These are phyloP conservation scores for Acomys russatus DNA, from an alignment of 2,797 vertebrate genomes.

Conservation along the genomic window DNA sequence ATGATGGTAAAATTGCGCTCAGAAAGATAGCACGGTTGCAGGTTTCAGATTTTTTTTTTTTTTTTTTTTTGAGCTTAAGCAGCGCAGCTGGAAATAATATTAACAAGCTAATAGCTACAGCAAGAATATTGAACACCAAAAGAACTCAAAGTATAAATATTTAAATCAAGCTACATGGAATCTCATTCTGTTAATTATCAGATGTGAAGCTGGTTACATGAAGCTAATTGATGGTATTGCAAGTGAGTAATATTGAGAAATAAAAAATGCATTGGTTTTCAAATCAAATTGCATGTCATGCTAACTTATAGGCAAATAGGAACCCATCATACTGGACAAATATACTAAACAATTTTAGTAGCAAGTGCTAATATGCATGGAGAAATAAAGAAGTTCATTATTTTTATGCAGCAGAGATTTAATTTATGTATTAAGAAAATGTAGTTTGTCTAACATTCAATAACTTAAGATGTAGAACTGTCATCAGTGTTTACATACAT, in stretches of 20 bases:
- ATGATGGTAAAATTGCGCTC: conserved; percentile 76
- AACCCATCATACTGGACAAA: conserved; percentile 53
- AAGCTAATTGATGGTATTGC: conserved; percentile 70
- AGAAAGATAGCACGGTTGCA: conserved; percentile 71
- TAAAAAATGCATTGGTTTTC: conserved; percentile 82
- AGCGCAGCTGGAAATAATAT: conserved; percentile 83
- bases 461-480: conserved; percentile 65
- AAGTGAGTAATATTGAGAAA: conserved; percentile 76
- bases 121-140: conserved; percentile 80
- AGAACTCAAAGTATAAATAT: conserved; percentile 72
- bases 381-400: conserved; percentile 3
- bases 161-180: conserved; percentile 79
- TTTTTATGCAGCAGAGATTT: conserved; percentile 32
- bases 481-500: conserved; percentile 62
- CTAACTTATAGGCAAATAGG: conserved; percentile 66
- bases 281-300: conserved; percentile 71
- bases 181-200: conserved; percentile 72
- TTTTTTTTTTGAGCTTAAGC: conserved; percentile 82
- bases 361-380: conserved; percentile 20
- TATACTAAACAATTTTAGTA: conserved; percentile 21
- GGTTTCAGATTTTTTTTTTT: conserved; percentile 58
- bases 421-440: conserved; percentile 61
- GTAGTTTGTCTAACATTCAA: conserved; percentile 67
- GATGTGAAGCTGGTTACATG: conserved; percentile 77
- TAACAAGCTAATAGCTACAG: conserved; percentile 77